A percentile compares a stretch with the other conserved stretches of the same genome.
Evolutionary conservation across 2,888 invertebrate species (phyloP).

Genomic region (Elysia crispata): DNA sequence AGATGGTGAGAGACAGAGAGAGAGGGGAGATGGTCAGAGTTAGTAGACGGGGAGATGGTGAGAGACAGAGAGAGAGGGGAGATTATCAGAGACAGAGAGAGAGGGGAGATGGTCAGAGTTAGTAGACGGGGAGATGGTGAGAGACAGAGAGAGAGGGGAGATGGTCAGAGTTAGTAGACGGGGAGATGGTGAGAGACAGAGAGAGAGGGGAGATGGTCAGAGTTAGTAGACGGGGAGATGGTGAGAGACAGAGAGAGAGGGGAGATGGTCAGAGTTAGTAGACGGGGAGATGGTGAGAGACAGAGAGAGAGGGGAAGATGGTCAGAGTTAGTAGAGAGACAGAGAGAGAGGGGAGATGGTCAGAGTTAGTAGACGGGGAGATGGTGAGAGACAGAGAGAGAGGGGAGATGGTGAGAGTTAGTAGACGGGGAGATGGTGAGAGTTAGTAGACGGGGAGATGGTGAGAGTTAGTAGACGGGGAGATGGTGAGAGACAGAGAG

Average conservation of each 20-base stretch:
- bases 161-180: neutral
- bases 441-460: too few relatives aligned
- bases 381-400: too few relatives aligned
- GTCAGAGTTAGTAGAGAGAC: too few relatives aligned
- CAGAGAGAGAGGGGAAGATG: too few relatives aligned
- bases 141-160: neutral
- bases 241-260: slow-evolving; percentile 5
- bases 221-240: neutral
- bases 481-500: too few relatives aligned
- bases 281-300: neutral
- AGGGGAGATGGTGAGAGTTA: too few relatives aligned
- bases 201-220: slow-evolving; percentile 3
- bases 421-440: too few relatives aligned
- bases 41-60: neutral
- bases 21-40: too few relatives aligned
- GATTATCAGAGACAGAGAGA: slow-evolving; percentile 1
- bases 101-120: neutral
- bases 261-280: too few relatives aligned
- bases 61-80: slow-evolving; percentile 1
- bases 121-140: neutral
- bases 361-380: too few relatives aligned
- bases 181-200: neutral
- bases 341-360: too few relatives aligned
- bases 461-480: too few relatives aligned
- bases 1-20: neutral